phyloP scores from a whole-genome alignment of 2,888 invertebrate genomes.

The Drosophila demipolita region DNA sequence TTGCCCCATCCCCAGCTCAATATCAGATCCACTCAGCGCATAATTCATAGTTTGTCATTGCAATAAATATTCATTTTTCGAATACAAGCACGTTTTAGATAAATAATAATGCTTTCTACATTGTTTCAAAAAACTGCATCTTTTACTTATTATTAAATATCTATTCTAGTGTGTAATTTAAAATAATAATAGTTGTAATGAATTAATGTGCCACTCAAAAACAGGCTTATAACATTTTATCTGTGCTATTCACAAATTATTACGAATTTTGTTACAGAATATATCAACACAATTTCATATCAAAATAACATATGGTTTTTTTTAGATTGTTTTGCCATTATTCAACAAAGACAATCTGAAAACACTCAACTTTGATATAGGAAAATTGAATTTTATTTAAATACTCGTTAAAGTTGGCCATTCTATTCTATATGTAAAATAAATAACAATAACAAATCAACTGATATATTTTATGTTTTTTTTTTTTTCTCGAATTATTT shows the following conservation, averaged over 20 bases:
- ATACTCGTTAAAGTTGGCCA: background rate
- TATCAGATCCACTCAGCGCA: background rate
- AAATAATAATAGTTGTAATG: background rate
- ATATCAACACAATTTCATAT: background rate
- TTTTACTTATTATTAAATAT: background rate
- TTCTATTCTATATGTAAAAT: no score
- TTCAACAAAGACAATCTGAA: background rate
- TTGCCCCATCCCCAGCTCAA: background rate
- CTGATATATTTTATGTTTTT: no score
- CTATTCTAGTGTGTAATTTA: background rate
- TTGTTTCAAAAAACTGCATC: background rate
- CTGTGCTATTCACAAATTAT: background rate
- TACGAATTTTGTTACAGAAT: background rate
- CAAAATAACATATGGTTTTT: background rate
- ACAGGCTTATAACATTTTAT: background rate
- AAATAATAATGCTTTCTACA: conserved; percentile 33
- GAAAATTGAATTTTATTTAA: background rate
- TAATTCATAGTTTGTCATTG: conserved; percentile 16
- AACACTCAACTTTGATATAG: background rate
- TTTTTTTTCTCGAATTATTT: background rate
- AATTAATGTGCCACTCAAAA: background rate
- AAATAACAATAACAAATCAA: no score
- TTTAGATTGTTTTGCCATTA: background rate
- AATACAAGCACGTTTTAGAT: conserved; percentile 40
- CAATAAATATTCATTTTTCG: conserved; percentile 57